These are phyloP conservation scores for Dipodomys merriami DNA, from an alignment of 2,113 vertebrate genomes.

Conservation along the genomic window DNA sequence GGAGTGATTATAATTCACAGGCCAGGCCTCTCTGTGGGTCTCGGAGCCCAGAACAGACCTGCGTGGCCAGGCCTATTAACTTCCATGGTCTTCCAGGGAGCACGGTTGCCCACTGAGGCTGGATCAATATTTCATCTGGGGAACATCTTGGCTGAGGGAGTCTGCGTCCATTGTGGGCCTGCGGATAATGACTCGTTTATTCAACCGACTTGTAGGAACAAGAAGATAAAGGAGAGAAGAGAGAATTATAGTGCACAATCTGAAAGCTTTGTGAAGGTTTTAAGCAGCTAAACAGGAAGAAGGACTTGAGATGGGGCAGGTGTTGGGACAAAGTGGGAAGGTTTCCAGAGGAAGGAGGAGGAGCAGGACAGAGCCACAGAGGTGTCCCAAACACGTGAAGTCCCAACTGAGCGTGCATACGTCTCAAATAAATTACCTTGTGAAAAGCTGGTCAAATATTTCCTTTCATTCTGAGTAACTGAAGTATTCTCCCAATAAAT, in stretches of 20 bases:
- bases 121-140: slow-evolving; percentile 98
- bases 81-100: slow-evolving; percentile 91
- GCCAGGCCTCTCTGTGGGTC: slow-evolving; percentile 90
- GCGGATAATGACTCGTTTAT: slow-evolving; percentile 96
- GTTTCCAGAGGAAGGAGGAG: slow-evolving; percentile 60
- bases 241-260: slow-evolving; percentile 92
- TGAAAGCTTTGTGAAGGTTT: slow-evolving; percentile 90
- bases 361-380: not conserved
- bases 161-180: slow-evolving; percentile 94
- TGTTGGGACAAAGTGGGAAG: slow-evolving; percentile 81
- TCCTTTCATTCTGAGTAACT: slow-evolving; percentile 68
- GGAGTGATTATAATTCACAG: slow-evolving; percentile 91
- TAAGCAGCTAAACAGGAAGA: slow-evolving; percentile 85
- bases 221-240: slow-evolving; percentile 93
- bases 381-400: too few species aligned
- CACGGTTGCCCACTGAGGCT: slow-evolving; percentile 92
- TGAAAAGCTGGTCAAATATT: slow-evolving; percentile 66
- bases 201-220: slow-evolving; percentile 97
- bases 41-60: slow-evolving; percentile 92
- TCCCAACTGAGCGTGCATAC: slow-evolving; percentile 63
- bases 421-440: slow-evolving; percentile 71
- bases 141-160: slow-evolving; percentile 94
- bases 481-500: slow-evolving; percentile 68
- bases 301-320: slow-evolving; percentile 74
- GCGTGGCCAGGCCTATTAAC: slow-evolving; percentile 92